Percentiles rank a stretch among this genome's conserved stretches.
Evolutionary conservation across 2,888 invertebrate genomes (phyloP).

Genomic region (Eurytoma californica): DNA sequence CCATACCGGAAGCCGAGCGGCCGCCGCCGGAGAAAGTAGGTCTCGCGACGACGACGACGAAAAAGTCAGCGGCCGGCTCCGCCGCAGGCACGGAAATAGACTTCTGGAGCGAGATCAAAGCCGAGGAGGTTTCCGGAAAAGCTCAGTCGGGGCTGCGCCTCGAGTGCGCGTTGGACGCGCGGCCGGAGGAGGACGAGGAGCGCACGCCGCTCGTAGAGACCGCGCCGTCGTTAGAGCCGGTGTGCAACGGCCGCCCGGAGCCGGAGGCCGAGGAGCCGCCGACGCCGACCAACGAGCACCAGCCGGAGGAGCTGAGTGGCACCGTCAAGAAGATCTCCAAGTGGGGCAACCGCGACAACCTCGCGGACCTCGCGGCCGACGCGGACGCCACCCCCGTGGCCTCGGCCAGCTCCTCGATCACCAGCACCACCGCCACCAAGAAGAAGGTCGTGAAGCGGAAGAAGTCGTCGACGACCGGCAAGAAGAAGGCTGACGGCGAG

Average conservation of each 20-base stretch:
- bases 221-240: neutral
- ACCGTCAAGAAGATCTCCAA: constrained; percentile 62
- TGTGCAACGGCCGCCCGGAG: neutral
- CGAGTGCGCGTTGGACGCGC: constrained; percentile 13
- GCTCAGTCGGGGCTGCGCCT: constrained; percentile 43
- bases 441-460: constrained; percentile 68
- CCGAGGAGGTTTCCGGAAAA: constrained; percentile 60
- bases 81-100: constrained; percentile 65
- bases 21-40: constrained; percentile 48
- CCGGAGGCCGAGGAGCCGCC: constrained; percentile 2
- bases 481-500: constrained; percentile 56
- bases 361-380: constrained; percentile 63
- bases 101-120: constrained; percentile 71
- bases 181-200: constrained; percentile 8
- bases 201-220: neutral
- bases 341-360: constrained; percentile 68
- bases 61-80: neutral
- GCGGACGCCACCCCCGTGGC: constrained; percentile 58
- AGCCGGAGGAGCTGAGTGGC: constrained; percentile 18
- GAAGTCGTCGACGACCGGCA: constrained; percentile 62
- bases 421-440: constrained; percentile 62
- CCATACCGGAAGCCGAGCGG: constrained; percentile 34
- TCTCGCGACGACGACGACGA: constrained; percentile 34
- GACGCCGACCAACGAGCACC: neutral
- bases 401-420: constrained; percentile 60